phyloP scores from a whole-genome alignment of 2,113 vertebrate genomes.

The Bufo gargarizans region DNA sequence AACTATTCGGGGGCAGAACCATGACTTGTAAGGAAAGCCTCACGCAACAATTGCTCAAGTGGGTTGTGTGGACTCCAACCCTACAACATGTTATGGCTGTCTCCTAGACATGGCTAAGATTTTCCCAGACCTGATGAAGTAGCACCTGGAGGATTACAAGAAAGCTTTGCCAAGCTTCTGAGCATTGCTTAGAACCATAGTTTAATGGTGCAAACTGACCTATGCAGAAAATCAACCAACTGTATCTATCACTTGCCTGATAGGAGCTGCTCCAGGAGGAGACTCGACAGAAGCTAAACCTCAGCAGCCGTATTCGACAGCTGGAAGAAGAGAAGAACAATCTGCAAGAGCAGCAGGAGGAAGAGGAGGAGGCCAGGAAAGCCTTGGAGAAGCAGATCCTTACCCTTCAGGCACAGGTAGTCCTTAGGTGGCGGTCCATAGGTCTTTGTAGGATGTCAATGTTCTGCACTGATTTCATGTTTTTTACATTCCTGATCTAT shows the following conservation, averaged over 20 bases:
- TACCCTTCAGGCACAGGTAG: constrained; percentile 87
- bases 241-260: background rate
- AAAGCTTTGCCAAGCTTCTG: too few relatives aligned
- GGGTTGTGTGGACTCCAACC: too few relatives aligned
- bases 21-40: too few relatives aligned
- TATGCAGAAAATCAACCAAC: background rate
- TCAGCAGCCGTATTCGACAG: constrained; percentile 91
- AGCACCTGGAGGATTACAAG: too few relatives aligned
- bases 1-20: background rate
- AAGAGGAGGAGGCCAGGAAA: constrained; percentile 90
- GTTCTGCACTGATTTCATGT: background rate
- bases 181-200: background rate
- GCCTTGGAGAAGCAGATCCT: constrained; percentile 92
- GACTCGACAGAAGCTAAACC: constrained; percentile 93
- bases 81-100: too few relatives aligned
- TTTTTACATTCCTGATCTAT: background rate
- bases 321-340: constrained; percentile 93
- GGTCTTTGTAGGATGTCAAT: background rate
- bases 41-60: too few relatives aligned
- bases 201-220: background rate
- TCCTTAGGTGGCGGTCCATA: background rate
- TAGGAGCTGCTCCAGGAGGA: constrained; percentile 96
- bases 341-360: constrained; percentile 94
- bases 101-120: background rate
- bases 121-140: background rate